Evolutionary conservation across 2,113 vertebrate species (phyloP).

Genomic region (Etheostoma spectabile): DNA sequence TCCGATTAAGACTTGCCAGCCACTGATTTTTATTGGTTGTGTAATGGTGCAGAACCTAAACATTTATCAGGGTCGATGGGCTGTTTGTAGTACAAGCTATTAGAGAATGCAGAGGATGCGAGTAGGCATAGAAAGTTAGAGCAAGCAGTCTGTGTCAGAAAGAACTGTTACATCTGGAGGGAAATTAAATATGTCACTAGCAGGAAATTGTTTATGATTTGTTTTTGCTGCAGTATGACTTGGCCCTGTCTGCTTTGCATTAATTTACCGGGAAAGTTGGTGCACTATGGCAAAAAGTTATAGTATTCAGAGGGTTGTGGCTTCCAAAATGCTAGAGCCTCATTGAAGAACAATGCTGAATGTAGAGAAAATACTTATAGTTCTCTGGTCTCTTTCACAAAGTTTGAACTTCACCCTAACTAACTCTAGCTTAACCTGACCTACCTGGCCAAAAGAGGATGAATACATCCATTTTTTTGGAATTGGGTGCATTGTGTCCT

Average conservation of each 20-base stretch:
- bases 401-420: constrained; percentile 1
- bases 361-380: constrained; percentile 4
- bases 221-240: constrained; percentile 53
- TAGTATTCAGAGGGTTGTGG: background rate
- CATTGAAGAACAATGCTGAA: constrained; percentile 7
- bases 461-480: constrained; percentile 18
- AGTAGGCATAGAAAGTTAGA: constrained; percentile 51
- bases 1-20: constrained; percentile 79
- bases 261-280: constrained; percentile 33
- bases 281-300: constrained; percentile 44
- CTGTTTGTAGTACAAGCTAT: constrained; percentile 76
- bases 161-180: constrained; percentile 57
- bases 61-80: constrained; percentile 84
- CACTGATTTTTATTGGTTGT: constrained; percentile 84
- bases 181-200: constrained; percentile 67
- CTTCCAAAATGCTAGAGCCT: constrained; percentile 8
- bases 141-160: constrained; percentile 48
- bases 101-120: constrained; percentile 56
- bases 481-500: constrained; percentile 67
- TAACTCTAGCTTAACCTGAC: constrained; percentile 19
- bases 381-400: background rate
- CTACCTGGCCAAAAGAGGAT: constrained; percentile 24
- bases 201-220: constrained; percentile 51
- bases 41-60: constrained; percentile 84
- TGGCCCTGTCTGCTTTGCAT: constrained; percentile 43